These are phyloP conservation scores for Dryobota labecula DNA, from an alignment of 2,888 invertebrate genomes.

Conservation along the genomic window DNA sequence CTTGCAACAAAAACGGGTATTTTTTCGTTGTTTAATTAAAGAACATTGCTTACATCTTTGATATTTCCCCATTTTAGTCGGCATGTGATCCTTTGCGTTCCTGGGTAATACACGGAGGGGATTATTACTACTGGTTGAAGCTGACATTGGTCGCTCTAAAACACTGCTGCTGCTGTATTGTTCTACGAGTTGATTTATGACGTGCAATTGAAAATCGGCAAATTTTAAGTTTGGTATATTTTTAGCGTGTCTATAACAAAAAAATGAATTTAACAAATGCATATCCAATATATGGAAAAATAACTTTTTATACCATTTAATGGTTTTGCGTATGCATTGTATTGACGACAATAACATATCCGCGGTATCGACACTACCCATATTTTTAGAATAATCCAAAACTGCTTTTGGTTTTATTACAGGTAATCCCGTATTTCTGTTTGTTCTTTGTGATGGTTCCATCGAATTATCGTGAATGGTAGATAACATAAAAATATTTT, in stretches of 20 bases:
- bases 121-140: background rate
- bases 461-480: constrained; percentile 16
- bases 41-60: constrained; percentile 16
- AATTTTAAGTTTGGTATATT: constrained; percentile 6
- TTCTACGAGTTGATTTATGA: constrained; percentile 2
- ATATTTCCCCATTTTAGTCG: constrained; percentile 5
- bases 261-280: constrained; percentile 7
- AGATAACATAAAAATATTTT: constrained; percentile 19
- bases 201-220: constrained; percentile 20
- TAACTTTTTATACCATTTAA: background rate
- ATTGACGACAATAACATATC: constrained; percentile 12
- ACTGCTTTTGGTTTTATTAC: constrained; percentile 46
- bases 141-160: constrained; percentile 1
- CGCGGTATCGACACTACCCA: constrained; percentile 56
- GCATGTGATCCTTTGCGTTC: constrained; percentile 27
- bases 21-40: constrained; percentile 7
- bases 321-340: background rate
- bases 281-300: background rate
- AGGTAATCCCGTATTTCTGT: constrained; percentile 46
- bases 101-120: constrained; percentile 14
- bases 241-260: background rate
- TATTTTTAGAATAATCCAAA: constrained; percentile 56
- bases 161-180: background rate
- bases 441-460: constrained; percentile 13
- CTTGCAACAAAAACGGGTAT: constrained; percentile 9